Evolutionary conservation across 2,888 invertebrate species (phyloP).

Genomic region (Selenia dentaria): DNA sequence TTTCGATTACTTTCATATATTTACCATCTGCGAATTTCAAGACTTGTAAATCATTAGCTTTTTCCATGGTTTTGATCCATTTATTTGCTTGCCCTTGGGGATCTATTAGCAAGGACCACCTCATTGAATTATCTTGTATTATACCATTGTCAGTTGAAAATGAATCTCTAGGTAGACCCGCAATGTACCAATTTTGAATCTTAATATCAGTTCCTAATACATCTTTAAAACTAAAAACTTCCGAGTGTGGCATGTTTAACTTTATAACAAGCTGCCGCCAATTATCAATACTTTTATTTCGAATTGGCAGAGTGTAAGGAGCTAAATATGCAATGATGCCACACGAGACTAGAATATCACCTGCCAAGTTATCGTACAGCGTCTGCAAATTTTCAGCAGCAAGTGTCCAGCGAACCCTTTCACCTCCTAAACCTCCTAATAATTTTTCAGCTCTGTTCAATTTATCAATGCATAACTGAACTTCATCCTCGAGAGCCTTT

Average conservation of each 20-base stretch:
- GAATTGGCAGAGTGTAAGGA: constrained; percentile 90
- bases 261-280: constrained; percentile 90
- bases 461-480: constrained; percentile 93
- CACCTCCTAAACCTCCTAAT: constrained; percentile 94
- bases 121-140: constrained; percentile 91
- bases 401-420: constrained; percentile 93
- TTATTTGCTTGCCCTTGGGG: constrained; percentile 94
- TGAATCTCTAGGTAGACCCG: constrained; percentile 90
- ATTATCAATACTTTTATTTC: constrained; percentile 84
- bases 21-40: constrained; percentile 90
- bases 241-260: constrained; percentile 91
- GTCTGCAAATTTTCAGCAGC: constrained; percentile 90
- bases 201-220: constrained; percentile 94
- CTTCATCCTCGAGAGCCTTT: constrained; percentile 88
- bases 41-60: constrained; percentile 87
- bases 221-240: constrained; percentile 88
- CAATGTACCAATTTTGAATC: constrained; percentile 94
- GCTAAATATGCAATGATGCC: constrained; percentile 96
- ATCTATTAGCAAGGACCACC: constrained; percentile 93
- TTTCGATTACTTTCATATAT: constrained; percentile 91
- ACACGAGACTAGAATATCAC: constrained; percentile 94
- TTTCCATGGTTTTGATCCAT: constrained; percentile 94
- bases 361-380: constrained; percentile 92
- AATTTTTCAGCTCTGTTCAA: constrained; percentile 94
- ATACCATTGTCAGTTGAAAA: constrained; percentile 95